Evolutionary conservation across 2,888 invertebrate genomes (phyloP).

Genomic region (Nemotelus nigrinus): DNA sequence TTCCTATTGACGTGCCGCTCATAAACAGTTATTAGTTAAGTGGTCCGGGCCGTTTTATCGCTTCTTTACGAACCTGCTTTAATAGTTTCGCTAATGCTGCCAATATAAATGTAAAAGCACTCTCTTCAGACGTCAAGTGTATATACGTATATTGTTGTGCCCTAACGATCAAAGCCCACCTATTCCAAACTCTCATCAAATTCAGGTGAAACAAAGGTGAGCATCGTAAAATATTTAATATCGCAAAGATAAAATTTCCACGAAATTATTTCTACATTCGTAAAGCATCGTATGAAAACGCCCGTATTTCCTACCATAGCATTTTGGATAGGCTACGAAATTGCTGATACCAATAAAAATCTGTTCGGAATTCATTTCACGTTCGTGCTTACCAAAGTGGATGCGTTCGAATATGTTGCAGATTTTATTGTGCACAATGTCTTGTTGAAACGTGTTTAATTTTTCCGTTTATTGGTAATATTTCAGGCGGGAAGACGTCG

Average conservation of each 20-base stretch:
- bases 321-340: conserved; percentile 21
- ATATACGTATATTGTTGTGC: no score
- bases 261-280: conserved; percentile 20
- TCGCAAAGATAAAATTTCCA: conserved; percentile 33
- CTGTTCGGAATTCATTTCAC: conserved; percentile 22
- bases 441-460: conserved; percentile 10
- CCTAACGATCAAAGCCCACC: no score
- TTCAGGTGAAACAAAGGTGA: conserved; percentile 41
- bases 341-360: conserved; percentile 35
- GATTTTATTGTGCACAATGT: conserved; percentile 24
- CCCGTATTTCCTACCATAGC: not conserved
- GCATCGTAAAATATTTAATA: conserved; percentile 35
- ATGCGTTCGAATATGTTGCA: not conserved
- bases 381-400: not conserved
- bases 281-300: conserved; percentile 17
- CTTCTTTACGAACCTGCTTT: conserved; percentile 28
- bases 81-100: conserved; percentile 41
- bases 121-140: no score
- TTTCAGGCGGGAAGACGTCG: no score
- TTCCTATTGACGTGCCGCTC: conserved; percentile 35
- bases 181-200: no score
- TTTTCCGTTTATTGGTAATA: not conserved
- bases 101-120: conserved; percentile 27
- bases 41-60: conserved; percentile 36
- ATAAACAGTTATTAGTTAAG: conserved; percentile 44